A percentile compares a stretch with the other conserved stretches of the same genome.
phyloP scores from a whole-genome alignment of 2,113 vertebrate species.

The Oryzias woworae region DNA sequence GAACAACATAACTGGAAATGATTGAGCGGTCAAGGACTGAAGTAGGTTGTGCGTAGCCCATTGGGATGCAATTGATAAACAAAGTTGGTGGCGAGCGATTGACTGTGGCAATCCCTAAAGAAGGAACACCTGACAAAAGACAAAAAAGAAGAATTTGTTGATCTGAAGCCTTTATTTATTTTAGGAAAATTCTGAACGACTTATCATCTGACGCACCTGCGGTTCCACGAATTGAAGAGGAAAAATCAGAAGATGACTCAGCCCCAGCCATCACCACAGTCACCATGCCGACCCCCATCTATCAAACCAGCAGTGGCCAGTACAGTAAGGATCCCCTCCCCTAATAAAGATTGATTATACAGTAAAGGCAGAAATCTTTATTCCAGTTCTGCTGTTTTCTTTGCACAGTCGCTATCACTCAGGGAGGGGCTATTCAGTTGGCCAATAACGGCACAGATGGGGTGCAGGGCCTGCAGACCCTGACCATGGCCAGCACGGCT shows the following conservation, averaged over 20 bases:
- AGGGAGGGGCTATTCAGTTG: conserved; percentile 96
- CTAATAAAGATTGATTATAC: neutral
- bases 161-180: neutral
- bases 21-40: no score
- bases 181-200: conserved; percentile 98
- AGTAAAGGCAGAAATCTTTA: neutral
- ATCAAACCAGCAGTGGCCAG: conserved; percentile 98
- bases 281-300: conserved; percentile 97
- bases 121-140: no score
- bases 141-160: no score
- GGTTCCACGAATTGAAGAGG: conserved; percentile 96
- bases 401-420: conserved; percentile 92
- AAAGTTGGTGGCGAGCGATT: no score
- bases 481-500: conserved; percentile 94
- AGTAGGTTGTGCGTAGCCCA: no score
- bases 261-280: conserved; percentile 94
- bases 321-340: conserved; percentile 85
- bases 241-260: conserved; percentile 96
- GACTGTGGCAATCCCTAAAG: no score
- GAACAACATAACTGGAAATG: no score
- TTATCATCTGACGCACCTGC: conserved; percentile 94
- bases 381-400: neutral
- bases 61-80: no score
- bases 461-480: conserved; percentile 92
- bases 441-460: conserved; percentile 98